Conservation (phyloP, 2,888 invertebrate species). For the Trimorus sp. region DNA sequence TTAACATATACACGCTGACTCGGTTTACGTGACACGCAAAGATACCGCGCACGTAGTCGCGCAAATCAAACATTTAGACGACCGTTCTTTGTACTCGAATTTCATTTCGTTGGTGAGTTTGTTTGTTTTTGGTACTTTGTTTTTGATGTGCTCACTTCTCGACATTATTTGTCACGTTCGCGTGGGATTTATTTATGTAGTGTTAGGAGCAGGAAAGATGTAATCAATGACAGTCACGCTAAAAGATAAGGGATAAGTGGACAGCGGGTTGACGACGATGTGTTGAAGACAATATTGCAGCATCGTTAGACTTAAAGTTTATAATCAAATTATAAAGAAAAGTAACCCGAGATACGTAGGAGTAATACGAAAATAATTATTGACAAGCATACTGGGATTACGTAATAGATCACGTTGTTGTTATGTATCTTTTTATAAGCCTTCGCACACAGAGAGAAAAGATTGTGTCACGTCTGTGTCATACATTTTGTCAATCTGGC, state of each 20-base stretch:
- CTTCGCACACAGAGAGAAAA: neutral
- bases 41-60: conserved; percentile 25
- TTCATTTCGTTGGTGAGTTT: too few species aligned
- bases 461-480: too few species aligned
- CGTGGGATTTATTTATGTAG: conserved; percentile 43
- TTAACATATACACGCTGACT: conserved; percentile 60
- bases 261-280: conserved; percentile 41
- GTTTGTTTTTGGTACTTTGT: conserved; percentile 24
- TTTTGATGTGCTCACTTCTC: conserved; percentile 11
- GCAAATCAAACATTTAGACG: too few species aligned
- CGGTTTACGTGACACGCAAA: conserved; percentile 56
- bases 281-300: conserved; percentile 52
- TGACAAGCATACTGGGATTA: conserved; percentile 51
- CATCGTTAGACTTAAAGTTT: conserved; percentile 60
- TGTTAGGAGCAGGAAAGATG: conserved; percentile 34
- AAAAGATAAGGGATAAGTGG: conserved; percentile 38
- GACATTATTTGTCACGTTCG: conserved; percentile 21
- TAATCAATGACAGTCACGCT: conserved; percentile 37
- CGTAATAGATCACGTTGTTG: conserved; percentile 54
- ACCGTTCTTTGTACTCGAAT: too few species aligned
- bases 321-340: conserved; percentile 60
- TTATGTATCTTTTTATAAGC: conserved; percentile 40
- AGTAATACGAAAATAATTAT: conserved; percentile 44
- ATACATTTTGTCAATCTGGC: too few species aligned
- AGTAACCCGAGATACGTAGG: conserved; percentile 39